Base-by-base conservation (phyloP, 1,140 invertebrate genomes). In the Panulirus ornatus region DNA sequence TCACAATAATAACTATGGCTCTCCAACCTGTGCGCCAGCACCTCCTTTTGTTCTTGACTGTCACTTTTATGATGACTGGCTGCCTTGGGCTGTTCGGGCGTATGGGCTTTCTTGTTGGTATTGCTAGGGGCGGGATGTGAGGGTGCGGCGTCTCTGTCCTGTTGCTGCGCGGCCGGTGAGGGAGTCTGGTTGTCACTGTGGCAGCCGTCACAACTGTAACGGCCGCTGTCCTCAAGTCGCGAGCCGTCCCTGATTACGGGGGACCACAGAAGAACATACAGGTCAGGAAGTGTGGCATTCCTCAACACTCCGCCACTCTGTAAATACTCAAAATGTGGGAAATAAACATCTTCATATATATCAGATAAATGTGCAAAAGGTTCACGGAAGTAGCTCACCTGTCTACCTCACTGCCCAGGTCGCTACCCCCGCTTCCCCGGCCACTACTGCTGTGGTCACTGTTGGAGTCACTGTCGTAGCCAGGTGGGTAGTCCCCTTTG, bases 371-470 rank as follows among this genome's bases (percentile, higher is more conserved):
- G n/a, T n/a, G n/a, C n/a, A n/a, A n/a, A n/a, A n/a, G n/a, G n/a
- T n/a, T n/a, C n/a, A n/a, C n/a, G n/a, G n/a, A n/a, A n/a, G n/a
- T n/a, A 3, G 27, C 58, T 58, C n/a, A 89, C 88, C 88, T 82
- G 79, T 89, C 88, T 6, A 89, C 58, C 40, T 89, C 88, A 30
- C 88, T 89, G 81, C 88, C 79, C 34, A 89, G 66, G 71, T 89
- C 88, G n/a, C 88, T 89, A 14, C 88, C 88, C 0, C 88, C 88
- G 30, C 88, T 89, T 16, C 88, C 88, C 6, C 88, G 63, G 9
- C 88, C 88, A 44, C 88, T 89, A 47, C 88, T 89, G 81, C 88
- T 89, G 71, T 89, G 88, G 79, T 89, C 88, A 42, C 88, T 89
- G 88, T 75, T 82, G 30, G 88, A 89, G 70, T 89, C 88, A 42